Evolutionary conservation across 2,888 invertebrate species (phyloP), one percentile per base, ranked within the genome.

Genomic region (Metallyticus violacea): DNA sequence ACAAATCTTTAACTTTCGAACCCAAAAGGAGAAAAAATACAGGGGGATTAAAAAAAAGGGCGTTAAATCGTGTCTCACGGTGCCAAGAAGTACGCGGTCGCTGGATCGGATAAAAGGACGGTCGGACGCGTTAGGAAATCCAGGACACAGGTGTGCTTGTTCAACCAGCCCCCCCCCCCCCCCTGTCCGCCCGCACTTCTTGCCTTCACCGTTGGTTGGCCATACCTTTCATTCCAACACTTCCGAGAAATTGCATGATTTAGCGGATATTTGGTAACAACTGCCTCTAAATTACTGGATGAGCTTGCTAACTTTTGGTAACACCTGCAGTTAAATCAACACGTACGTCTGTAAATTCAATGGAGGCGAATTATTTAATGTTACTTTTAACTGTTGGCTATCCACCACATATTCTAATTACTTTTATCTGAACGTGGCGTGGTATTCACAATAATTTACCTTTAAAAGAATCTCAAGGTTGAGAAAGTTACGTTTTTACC

Each of bases 91-190:
- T 15, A 62, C 62, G 15, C 7, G 28, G 82, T 27, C 28, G 40
- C 15, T 62, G 9, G 40, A 62, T 62, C 40, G 40, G 40, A 62
- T 62, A 62, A 62, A 62, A 30, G 7, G 15, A 81, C 25, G 81
- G 81, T 76, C 76, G 82, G 28, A 29, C 28, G 29, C 80, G 28
- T 62, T n/a, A 83, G 77, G 83, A 83, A 83, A 83, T 77, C 83
- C 83, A 83, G 83, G 83, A 83, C 83, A 83, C 83, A 83, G 83
- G 83, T 83, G 83, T 83, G 30, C 83, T 26, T n/a, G 26, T 25
- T 30, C 29, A 81, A 40, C 9, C 25, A 81, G 28, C 22, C 80
- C 26, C 27, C 7, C 27, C 27, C 26, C 80, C 79, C 3, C 27
- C 28, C n/a, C 78, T 25, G 7, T n/a, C 78, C 80, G 26, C 76